phyloP scores from a whole-genome alignment of 2,888 invertebrate species.

The Drosophila longiperda region DNA sequence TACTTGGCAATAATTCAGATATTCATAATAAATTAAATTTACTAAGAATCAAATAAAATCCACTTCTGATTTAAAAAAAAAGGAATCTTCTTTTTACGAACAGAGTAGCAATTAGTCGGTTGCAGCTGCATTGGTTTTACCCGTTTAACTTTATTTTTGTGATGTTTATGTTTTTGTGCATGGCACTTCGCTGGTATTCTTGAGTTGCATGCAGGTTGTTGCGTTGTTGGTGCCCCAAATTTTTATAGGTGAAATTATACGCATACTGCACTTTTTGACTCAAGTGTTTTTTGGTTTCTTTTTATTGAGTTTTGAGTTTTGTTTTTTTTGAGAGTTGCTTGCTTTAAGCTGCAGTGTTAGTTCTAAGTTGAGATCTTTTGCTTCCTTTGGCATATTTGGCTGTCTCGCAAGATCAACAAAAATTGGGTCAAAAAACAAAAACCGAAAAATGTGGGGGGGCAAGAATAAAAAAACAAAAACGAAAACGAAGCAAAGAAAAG shows the following conservation, averaged over 20 bases:
- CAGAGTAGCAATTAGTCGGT: slow-evolving; percentile 16
- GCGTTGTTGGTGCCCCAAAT: slow-evolving; percentile 58
- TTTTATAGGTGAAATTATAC: slow-evolving; percentile 62
- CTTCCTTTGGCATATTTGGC: background rate
- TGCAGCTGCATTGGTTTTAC: slow-evolving; percentile 1
- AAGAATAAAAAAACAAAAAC: slow-evolving; percentile 10
- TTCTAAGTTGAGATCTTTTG: slow-evolving; percentile 38
- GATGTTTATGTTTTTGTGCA: slow-evolving; percentile 25
- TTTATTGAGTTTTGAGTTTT: background rate
- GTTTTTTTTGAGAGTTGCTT: slow-evolving; percentile 3
- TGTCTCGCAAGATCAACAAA: slow-evolving; percentile 22
- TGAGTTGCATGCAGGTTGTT: slow-evolving; percentile 38
- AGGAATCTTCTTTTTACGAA: background rate
- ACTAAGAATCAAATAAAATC: background rate
- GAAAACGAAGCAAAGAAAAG: slow-evolving; percentile 1
- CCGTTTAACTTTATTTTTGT: slow-evolving; percentile 33
- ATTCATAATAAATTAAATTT: background rate
- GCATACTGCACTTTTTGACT: slow-evolving; percentile 58
- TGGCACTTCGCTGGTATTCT: slow-evolving; percentile 53
- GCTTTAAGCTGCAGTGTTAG: slow-evolving; percentile 36
- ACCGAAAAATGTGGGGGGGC: slow-evolving; percentile 1
- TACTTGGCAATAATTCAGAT: background rate
- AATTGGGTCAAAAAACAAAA: slow-evolving; percentile 37
- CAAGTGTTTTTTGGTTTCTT: slow-evolving; percentile 9
- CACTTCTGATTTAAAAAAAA: background rate